Conservation (phyloP, 2,113 vertebrate species). For the Barbus barbus region DNA sequence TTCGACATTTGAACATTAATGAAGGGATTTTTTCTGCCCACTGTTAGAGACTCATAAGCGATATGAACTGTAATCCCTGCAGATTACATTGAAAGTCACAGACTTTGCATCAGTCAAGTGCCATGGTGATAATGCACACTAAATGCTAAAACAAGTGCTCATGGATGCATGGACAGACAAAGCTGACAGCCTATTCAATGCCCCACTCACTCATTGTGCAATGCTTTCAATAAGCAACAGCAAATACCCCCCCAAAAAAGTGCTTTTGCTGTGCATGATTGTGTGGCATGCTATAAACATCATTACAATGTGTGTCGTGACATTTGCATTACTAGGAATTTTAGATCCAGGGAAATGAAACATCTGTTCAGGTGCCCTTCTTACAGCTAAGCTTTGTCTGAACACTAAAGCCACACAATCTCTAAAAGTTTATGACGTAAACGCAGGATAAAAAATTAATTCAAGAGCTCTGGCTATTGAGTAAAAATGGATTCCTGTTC, state of each 20-base stretch:
- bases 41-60: slow-evolving; percentile 54
- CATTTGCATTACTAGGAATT: slow-evolving; percentile 7
- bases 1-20: no score
- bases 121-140: not conserved
- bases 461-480: not conserved
- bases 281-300: not conserved
- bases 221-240: not conserved
- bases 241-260: no score
- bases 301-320: not conserved
- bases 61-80: slow-evolving; percentile 59
- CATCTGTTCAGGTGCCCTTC: slow-evolving; percentile 30
- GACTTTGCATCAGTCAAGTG: not conserved
- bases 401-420: not conserved
- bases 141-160: not conserved
- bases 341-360: slow-evolving; percentile 13
- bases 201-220: not conserved
- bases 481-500: not conserved
- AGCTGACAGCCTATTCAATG: not conserved
- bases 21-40: not conserved
- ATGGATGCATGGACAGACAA: not conserved
- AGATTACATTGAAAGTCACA: slow-evolving; percentile 62
- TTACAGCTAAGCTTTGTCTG: not conserved
- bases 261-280: not conserved
- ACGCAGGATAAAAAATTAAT: not conserved
- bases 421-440: not conserved